Percentiles rank a stretch among this genome's conserved stretches.
Evolutionary conservation across 2,113 vertebrate species (phyloP).

Genomic region (Grus americana): DNA sequence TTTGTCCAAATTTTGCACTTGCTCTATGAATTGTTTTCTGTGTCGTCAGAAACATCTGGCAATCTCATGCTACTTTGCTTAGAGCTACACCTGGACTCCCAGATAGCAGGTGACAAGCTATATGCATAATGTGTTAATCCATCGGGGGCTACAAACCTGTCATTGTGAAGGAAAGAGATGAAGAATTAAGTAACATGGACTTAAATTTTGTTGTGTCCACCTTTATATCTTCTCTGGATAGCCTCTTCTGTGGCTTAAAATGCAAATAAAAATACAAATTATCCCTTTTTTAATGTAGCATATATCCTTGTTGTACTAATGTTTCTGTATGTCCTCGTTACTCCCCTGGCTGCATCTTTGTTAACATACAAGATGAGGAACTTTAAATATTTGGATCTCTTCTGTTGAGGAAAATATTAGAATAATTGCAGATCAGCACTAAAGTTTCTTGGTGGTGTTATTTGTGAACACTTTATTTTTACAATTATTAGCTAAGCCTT

Average conservation of each 20-base stretch:
- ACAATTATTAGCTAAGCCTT: background rate
- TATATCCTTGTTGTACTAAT: background rate
- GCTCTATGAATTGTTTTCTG: background rate
- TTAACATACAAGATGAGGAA: background rate
- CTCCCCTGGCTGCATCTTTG: background rate
- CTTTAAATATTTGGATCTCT: background rate
- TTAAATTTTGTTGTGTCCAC: background rate
- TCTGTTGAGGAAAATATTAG: background rate
- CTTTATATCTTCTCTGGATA: background rate
- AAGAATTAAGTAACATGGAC: background rate
- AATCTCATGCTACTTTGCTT: background rate
- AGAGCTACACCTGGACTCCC: background rate
- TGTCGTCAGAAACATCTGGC: background rate
- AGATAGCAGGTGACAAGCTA: background rate
- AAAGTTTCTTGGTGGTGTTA: background rate
- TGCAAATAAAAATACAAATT: background rate
- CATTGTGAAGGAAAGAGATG: background rate
- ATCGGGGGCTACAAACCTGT: rapidly evolving
- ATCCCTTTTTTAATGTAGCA: rapidly evolving
- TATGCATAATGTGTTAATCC: background rate
- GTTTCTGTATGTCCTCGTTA: background rate
- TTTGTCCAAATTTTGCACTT: background rate
- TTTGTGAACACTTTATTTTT: background rate
- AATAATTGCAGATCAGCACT: background rate
- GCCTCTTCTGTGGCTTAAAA: background rate